Base-by-base conservation (phyloP, 2,888 invertebrate genomes). In the Plagodis dolabraria region DNA sequence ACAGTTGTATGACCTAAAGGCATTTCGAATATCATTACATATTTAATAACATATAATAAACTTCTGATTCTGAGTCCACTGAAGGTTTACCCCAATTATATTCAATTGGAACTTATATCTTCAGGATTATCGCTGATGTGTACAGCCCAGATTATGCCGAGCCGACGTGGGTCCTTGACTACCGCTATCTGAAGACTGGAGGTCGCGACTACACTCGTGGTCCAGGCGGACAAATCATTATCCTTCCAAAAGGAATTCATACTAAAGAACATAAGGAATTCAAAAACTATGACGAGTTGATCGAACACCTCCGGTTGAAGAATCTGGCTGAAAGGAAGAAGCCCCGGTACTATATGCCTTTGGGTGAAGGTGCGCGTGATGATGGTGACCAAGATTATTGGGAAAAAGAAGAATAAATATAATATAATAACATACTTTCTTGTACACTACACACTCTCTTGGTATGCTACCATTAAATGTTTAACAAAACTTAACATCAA, bases 141-240 rank as follows among this genome's bases (percentile, higher is more conserved):
- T 86, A 77, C 70, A 86, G 84, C 47, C 91, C 91, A 0, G 86
- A 85, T 61, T 91, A 85, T 71, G 75, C 79, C 57, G 85, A 89
- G 63, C 90, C 89, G 2, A 83, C 80, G 7, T 79, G 83, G 75
- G 70, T 86, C 42, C 69, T 92, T 12, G 91, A 92, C 81, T 92
- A 88, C 70, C 79, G 91, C 53, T 90, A 88, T 73, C 61, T 87
- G 49, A 89, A 87, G 69, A 79, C 86, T 0, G 90, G 89, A 0
- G 90, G 90, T 6, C 79, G 89, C 44, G 85, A 87, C 65, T 91
- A 89, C 76, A 80, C 82, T 0, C 83, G 87, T 5, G 82, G 87
- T 0, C 85, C 86, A 0, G 89, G 90, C 0, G 90, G 89, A 0
- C 89, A 89, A 60, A 76, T 87, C 59, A 74, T 91, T 10, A 88